Conservation (phyloP, 2,888 invertebrate genomes). For the Branchellion lobata region DNA sequence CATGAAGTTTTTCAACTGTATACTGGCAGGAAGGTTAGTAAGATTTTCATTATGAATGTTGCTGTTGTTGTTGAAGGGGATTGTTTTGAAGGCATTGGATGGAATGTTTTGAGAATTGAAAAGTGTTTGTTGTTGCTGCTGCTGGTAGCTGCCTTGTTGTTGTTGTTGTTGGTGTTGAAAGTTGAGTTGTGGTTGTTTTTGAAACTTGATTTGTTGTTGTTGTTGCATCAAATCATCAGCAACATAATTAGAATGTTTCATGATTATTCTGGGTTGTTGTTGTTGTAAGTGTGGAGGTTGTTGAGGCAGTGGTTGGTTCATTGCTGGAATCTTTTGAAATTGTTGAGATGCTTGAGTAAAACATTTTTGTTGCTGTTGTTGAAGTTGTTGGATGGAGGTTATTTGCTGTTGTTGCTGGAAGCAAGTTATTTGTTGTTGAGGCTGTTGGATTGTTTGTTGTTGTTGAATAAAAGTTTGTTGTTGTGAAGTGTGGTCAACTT, state of each 20-base stretch:
- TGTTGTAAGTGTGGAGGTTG: not conserved
- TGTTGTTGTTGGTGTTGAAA: not conserved
- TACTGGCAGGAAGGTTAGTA: not conserved
- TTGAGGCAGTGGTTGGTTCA: not conserved
- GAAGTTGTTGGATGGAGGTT: not conserved
- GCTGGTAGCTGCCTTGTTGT: not conserved
- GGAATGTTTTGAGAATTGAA: not conserved
- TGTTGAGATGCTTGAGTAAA: no score
- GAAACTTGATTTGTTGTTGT: not conserved
- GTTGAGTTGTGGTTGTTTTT: not conserved
- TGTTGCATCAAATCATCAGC: not conserved
- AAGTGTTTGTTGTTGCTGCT: not conserved
- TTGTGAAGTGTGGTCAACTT: conserved; percentile 33
- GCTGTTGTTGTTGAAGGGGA: not conserved
- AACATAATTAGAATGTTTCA: not conserved
- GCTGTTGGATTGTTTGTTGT: not conserved
- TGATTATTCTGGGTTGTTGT: not conserved
- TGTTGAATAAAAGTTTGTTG: no score
- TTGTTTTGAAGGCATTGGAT: not conserved
- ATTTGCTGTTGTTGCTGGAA: not conserved
- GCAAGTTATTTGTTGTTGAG: conserved; percentile 10
- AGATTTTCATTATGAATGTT: not conserved
- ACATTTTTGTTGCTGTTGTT: conserved; percentile 1
- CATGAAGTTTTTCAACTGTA: not conserved
- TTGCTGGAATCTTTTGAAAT: not conserved